A percentile compares a stretch with the other conserved stretches of the same genome.
phyloP scores from a whole-genome alignment of 1,140 invertebrate species.

The Yoshiicerus persimilis region DNA sequence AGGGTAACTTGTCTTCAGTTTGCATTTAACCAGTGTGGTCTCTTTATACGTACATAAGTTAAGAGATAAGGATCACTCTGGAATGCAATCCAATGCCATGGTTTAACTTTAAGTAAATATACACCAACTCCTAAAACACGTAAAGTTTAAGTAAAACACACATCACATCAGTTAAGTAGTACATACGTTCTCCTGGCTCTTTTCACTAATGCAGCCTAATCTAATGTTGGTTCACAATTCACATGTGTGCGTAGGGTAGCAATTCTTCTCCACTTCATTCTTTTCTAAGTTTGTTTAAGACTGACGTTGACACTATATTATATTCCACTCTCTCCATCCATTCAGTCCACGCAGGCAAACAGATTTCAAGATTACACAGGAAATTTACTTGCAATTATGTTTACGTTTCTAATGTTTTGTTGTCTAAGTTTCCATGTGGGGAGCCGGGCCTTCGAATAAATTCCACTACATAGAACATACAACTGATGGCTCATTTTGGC shows the following conservation, averaged over 20 bases:
- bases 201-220: neutral
- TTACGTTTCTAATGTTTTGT: neutral
- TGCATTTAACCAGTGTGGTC: neutral
- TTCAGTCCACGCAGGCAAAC: neutral
- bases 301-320: conserved; percentile 3
- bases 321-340: neutral
- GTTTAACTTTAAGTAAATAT: conserved; percentile 7
- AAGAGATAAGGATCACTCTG: neutral
- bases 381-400: neutral
- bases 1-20: conserved; percentile 7
- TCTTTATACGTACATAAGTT: conserved; percentile 7
- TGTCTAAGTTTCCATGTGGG: neutral
- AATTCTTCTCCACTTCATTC: neutral
- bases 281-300: neutral
- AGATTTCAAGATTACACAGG: neutral
- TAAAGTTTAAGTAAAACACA: neutral
- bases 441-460: neutral
- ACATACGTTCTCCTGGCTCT: neutral
- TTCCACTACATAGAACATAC: neutral
- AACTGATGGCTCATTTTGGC: neutral
- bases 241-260: neutral
- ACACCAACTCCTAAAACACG: neutral
- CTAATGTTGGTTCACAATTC: neutral
- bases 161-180: neutral
- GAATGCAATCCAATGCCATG: neutral